phyloP scores from a whole-genome alignment of 2,888 invertebrate species.

The Fragum fragum region DNA sequence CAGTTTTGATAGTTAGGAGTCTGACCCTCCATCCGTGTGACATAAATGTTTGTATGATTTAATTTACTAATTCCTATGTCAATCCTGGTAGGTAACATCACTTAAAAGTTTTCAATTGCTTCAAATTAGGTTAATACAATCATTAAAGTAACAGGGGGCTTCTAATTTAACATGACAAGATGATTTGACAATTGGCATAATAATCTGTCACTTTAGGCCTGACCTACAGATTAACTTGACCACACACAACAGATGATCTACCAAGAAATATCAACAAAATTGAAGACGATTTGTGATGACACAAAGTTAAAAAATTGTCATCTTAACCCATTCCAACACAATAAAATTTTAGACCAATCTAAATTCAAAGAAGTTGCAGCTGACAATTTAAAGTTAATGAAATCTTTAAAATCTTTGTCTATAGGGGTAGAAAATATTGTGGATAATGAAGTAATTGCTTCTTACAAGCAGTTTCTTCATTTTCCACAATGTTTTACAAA shows the following conservation, averaged over 20 bases:
- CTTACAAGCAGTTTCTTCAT: too few species aligned
- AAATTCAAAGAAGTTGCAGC: too few species aligned
- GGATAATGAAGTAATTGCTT: too few species aligned
- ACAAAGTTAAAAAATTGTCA: too few species aligned
- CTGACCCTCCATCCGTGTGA: too few species aligned
- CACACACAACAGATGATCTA: not conserved
- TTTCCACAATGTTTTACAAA: too few species aligned
- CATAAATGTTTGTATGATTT: not conserved
- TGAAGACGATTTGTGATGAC: not conserved
- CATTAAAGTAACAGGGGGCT: conserved; percentile 2
- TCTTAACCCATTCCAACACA: too few species aligned
- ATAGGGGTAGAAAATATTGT: too few species aligned
- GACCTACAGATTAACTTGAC: conserved; percentile 5
- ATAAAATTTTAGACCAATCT: too few species aligned
- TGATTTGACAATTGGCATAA: conserved; percentile 15
- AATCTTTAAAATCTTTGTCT: too few species aligned
- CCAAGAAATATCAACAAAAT: not conserved
- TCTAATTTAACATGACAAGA: conserved; percentile 16
- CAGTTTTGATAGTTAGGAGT: too few species aligned
- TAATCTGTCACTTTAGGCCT: conserved; percentile 17
- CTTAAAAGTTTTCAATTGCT: not conserved
- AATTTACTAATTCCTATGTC: not conserved
- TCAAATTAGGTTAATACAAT: not conserved
- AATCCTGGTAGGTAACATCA: not conserved
- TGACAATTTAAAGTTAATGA: too few species aligned